These are phyloP conservation scores for Petromus typicus DNA, from an alignment of 2,113 vertebrate species.

Conservation along the genomic window DNA sequence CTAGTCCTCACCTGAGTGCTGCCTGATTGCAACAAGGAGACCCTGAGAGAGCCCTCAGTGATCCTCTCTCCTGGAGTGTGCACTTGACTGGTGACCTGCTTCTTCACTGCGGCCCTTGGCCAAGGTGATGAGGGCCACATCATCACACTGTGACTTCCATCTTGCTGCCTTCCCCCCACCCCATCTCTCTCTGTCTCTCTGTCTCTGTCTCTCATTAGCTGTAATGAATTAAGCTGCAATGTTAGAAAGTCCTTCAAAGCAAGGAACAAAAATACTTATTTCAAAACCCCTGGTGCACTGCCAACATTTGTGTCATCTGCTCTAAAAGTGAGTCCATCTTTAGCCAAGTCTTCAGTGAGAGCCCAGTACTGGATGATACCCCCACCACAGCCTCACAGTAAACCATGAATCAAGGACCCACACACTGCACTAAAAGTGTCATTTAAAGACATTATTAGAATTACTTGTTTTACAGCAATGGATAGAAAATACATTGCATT, in stretches of 20 bases:
- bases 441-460: slow-evolving; percentile 6
- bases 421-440: not conserved
- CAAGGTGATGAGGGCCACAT: not conserved
- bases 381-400: not conserved
- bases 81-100: not conserved
- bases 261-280: not conserved
- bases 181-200: too few relatives aligned
- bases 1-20: not conserved
- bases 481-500: not conserved
- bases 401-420: not conserved
- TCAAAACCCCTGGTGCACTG: not conserved
- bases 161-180: not conserved
- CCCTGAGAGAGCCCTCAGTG: not conserved
- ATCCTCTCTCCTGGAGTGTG: not conserved
- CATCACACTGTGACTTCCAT: not conserved
- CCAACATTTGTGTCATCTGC: not conserved
- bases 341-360: slow-evolving; percentile 3
- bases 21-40: not conserved
- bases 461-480: slow-evolving; percentile 3
- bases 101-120: not conserved
- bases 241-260: not conserved
- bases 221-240: not conserved
- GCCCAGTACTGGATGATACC: not conserved
- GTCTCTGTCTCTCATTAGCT: not conserved
- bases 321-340: not conserved